Conservation (phyloP, 2,797 vertebrate species). For the Thaleichthys pacificus region DNA sequence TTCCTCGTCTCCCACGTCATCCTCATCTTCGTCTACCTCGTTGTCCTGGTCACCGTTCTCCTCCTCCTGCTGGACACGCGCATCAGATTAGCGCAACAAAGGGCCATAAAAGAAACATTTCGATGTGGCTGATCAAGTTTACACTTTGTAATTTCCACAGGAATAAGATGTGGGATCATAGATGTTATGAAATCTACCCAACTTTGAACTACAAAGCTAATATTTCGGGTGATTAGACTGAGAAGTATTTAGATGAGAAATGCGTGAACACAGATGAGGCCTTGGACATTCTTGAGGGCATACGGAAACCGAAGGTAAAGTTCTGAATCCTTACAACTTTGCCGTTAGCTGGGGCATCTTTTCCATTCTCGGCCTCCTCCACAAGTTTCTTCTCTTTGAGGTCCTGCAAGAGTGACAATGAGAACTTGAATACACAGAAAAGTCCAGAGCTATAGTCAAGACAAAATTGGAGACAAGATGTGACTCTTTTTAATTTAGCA, state of each 20-base stretch:
- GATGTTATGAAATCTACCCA: neutral
- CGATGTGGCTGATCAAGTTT: no score
- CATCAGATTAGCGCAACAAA: neutral
- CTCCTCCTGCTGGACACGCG: constrained; percentile 77
- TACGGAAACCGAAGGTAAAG: neutral
- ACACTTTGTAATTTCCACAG: neutral
- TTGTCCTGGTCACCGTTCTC: constrained; percentile 89
- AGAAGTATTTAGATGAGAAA: neutral
- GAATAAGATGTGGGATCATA: neutral
- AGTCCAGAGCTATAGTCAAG: neutral
- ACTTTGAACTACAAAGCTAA: neutral
- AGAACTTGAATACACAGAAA: constrained; percentile 21
- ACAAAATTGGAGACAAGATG: neutral
- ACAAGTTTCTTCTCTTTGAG: constrained; percentile 90
- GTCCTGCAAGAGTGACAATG: constrained; percentile 68
- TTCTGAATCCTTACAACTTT: constrained; percentile 66
- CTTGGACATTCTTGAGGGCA: neutral
- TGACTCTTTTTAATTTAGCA: no score
- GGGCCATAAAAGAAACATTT: neutral
- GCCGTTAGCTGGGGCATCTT: constrained; percentile 86
- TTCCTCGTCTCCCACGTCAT: constrained; percentile 80
- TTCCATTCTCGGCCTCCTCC: constrained; percentile 88
- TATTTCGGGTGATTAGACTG: neutral
- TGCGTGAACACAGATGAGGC: neutral
- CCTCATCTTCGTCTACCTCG: constrained; percentile 90